phyloP scores from a whole-genome alignment of 2,113 vertebrate species.

The Pyxicephalus adspersus region DNA sequence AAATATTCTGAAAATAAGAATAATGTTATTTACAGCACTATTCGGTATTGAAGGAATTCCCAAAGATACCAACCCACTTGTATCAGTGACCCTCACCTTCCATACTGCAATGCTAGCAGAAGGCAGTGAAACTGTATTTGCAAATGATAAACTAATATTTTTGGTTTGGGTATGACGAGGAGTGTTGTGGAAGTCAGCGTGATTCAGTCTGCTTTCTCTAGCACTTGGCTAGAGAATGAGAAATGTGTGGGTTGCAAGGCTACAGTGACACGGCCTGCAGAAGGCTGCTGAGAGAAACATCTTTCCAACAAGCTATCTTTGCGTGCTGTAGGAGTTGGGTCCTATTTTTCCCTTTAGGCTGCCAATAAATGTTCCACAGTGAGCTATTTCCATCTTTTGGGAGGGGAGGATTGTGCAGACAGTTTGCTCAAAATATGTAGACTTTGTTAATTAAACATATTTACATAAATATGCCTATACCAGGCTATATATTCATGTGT shows the following conservation, averaged over 20 bases:
- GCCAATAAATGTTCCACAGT: conserved; percentile 52
- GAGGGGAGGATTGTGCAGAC: conserved; percentile 33
- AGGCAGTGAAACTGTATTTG: conserved; percentile 39
- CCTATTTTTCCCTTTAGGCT: conserved; percentile 50
- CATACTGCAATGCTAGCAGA: background rate
- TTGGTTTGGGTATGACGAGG: conserved; percentile 18
- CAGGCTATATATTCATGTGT: conserved; percentile 11
- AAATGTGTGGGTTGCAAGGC: conserved; percentile 43
- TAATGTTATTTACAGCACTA: background rate
- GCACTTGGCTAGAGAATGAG: conserved; percentile 38
- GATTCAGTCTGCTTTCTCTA: conserved; percentile 53
- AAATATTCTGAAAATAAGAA: background rate
- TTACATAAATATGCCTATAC: conserved; percentile 26
- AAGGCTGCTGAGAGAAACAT: conserved; percentile 56
- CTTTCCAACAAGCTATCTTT: conserved; percentile 61
- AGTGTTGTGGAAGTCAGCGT: conserved; percentile 47
- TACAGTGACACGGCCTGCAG: conserved; percentile 46
- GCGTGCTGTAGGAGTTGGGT: conserved; percentile 56
- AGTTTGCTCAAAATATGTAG: conserved; percentile 32
- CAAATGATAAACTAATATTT: conserved; percentile 53
- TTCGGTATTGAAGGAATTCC: background rate
- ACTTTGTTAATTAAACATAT: conserved; percentile 35
- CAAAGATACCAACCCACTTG: background rate
- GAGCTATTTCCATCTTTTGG: conserved; percentile 40
- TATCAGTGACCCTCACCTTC: background rate